Base-by-base conservation (phyloP, 2,113 vertebrate genomes). In the Eidolon helvum region DNA sequence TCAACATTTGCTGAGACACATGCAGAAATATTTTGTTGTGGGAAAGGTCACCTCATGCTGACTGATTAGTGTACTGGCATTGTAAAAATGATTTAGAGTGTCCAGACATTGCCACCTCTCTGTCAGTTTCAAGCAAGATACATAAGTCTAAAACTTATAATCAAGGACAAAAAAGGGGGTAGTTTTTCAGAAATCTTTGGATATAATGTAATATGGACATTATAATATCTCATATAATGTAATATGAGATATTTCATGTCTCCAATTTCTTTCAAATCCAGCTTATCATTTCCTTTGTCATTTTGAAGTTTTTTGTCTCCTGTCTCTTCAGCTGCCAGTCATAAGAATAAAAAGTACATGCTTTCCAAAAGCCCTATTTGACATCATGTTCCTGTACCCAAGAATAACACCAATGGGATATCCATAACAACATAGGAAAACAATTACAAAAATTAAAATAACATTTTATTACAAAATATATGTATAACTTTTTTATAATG, bases 1-100 rank as follows among this genome's bases (percentile, higher is more conserved):
- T 97, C 95, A 98, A 94, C 96, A 90, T 97, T 98, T 98, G 95
- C 93, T 96, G 96, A 98, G 94, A 98, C 77, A 80, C 91, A 97
- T 45, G 11, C 24, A 93, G 86, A 1, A 5, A 94, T 79, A 68
- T 89, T 87, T 66, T 98, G 96, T 97, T 97, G 93, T 93, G 10
- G 71, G 66, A 87, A 99, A 98, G 97, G 98, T 98, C 97, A 96
- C 91, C 95, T 96, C 40, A 91, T 94, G 83, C 63, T 96, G 89
- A 97, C 10, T 89, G 92, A 94, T 97, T 97, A 82, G 93, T 85
- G 72, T 85, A 90, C 79, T 96, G 79, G 75, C 89, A 84, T 5
- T 28, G 83, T 88, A 43, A 89, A 90, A 48, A 83, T 93, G 78
- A 95, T 87, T 96, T 90, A 83, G n/a, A 48, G 43, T 30, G n/a